Percentiles rank a stretch among this genome's conserved stretches.
These are phyloP conservation scores for Amyelois transitella DNA, from an alignment of 1,140 invertebrate genomes.

Conservation along the genomic window DNA sequence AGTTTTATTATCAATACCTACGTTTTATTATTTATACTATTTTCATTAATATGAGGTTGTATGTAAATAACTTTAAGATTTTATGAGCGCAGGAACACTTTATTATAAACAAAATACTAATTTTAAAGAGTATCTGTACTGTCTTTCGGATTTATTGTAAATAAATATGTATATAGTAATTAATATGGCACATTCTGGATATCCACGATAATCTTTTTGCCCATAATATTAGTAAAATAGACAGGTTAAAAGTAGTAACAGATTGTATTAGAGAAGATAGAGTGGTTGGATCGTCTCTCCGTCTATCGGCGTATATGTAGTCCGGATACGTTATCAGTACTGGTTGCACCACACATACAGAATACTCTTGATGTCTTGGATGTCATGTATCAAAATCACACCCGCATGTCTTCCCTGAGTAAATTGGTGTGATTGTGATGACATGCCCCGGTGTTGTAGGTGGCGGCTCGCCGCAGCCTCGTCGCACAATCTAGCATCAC, in stretches of 20 bases:
- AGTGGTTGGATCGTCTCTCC: too few species aligned
- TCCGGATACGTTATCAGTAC: too few species aligned
- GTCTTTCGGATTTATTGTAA: background rate
- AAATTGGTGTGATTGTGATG: background rate
- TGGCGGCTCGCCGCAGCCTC: background rate
- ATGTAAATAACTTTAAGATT: slow-evolving; percentile 1
- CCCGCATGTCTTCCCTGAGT: slow-evolving; percentile 1
- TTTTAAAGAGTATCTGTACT: background rate
- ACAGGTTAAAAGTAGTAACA: background rate
- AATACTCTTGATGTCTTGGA: background rate
- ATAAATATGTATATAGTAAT: background rate
- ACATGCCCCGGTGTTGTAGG: background rate
- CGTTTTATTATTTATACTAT: background rate
- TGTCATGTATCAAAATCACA: background rate
- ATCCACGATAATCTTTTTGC: slow-evolving; percentile 1
- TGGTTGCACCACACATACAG: background rate
- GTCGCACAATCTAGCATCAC: slow-evolving; percentile 40
- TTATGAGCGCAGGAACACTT: slow-evolving; percentile 1
- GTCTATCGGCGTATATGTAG: too few species aligned
- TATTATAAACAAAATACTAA: background rate
- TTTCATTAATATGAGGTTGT: slow-evolving; percentile 1
- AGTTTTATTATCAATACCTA: background rate
- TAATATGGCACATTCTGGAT: background rate
- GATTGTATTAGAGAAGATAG: background rate
- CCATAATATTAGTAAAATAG: background rate